Evolutionary conservation across 2,113 vertebrate genomes (phyloP).

Genomic region (Dunckerocampus dactyliophorus): DNA sequence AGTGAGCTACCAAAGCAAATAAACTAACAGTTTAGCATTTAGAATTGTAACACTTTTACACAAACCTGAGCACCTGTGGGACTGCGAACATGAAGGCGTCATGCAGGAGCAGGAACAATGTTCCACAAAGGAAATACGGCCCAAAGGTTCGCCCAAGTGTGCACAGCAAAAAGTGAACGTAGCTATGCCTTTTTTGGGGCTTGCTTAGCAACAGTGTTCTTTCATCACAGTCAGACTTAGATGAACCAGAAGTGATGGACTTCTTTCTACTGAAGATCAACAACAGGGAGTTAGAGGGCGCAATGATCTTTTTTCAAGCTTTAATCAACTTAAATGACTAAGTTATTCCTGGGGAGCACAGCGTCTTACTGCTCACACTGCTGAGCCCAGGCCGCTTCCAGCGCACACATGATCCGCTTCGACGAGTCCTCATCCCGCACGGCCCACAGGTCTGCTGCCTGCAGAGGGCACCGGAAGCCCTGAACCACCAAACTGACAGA

Average conservation of each 20-base stretch:
- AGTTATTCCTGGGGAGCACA: not conserved
- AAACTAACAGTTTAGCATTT: not conserved
- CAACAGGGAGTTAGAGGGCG: not conserved
- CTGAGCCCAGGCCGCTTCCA: slow-evolving; percentile 74
- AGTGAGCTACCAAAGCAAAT: no score
- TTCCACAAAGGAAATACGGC: slow-evolving; percentile 74
- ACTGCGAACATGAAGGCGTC: slow-evolving; percentile 80
- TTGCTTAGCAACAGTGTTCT: slow-evolving; percentile 69
- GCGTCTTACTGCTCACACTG: slow-evolving; percentile 40
- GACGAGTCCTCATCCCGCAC: slow-evolving; percentile 77
- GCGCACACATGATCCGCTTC: slow-evolving; percentile 66
- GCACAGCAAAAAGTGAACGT: slow-evolving; percentile 58
- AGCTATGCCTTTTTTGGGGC: slow-evolving; percentile 30
- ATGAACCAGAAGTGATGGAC: not conserved
- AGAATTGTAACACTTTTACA: not conserved
- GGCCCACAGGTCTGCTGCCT: slow-evolving; percentile 76
- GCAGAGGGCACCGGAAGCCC: slow-evolving; percentile 72
- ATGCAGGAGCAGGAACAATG: slow-evolving; percentile 71
- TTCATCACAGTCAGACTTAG: slow-evolving; percentile 13
- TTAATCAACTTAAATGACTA: not conserved
- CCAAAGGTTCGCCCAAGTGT: slow-evolving; percentile 71
- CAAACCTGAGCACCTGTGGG: slow-evolving; percentile 82
- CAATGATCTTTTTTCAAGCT: no score
- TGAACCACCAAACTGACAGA: slow-evolving; percentile 71
- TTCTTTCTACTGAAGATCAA: slow-evolving; percentile 39